Base-by-base conservation (phyloP, 1,140 invertebrate species). In the Euura saliciscinereae region DNA sequence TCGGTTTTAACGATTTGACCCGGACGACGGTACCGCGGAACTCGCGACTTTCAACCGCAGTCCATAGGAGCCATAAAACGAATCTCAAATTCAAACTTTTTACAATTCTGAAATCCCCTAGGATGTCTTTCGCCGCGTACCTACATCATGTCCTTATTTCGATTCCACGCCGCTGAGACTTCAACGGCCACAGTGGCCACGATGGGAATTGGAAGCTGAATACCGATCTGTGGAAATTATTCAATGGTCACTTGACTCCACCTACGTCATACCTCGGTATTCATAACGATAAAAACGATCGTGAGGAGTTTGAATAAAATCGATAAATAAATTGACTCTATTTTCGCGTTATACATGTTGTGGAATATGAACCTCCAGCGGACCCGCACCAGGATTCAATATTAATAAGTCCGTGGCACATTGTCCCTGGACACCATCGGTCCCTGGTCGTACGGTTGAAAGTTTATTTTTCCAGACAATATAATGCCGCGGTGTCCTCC, bases 81-180 rank as follows among this genome's bases (percentile, higher is more conserved):
- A 59, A 59, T 59, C 51, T 11, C 51, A 59, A 59, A 28, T 28
- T 28, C 28, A 28, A 59, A 59, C 51, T 59, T 59, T 59, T 59
- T 59, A 59, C 51, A 59, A 59, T 59, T 59, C 51, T 8, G 8
- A 6, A 59, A 59, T 59, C 51, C 51, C 51, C 51, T 8, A 11
- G 51, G 51, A 59, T 59, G 51, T 59, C 51, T 4, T 59, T 59
- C 51, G 51, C 51, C 51, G 5, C 6, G 51, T 59, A 59, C 5
- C 51, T 59, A 59, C 10, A 59, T 59, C 51, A 59, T 59, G 51
- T 59, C 51, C 51, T 59, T 59, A 59, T 59, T 59, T n/a, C 51
- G 51, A 59, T 59, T 59, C 51, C 51, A 59, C 51, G 8, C 51
- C 5, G 51, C 51, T 8, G 51, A 59, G 51, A 59, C 51, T 59